Evolutionary conservation across 2,888 invertebrate species (phyloP), one percentile per base, ranked within the genome.

Genomic region (Invenusta paracnida): DNA sequence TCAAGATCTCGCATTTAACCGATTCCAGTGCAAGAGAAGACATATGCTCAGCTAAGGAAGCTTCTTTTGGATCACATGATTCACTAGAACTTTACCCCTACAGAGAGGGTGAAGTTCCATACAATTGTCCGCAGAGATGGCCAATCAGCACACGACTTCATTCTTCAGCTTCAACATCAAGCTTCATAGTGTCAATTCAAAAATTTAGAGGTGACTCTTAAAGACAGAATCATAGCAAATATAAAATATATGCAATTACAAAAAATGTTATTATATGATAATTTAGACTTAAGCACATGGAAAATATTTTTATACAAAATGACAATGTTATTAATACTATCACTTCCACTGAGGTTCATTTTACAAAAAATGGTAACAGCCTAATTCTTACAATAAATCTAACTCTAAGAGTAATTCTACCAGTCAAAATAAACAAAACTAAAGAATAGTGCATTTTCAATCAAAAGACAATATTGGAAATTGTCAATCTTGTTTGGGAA

Each of bases 401-500:
- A 73, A 73, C 11, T n/a, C 2, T 73, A 23, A 5, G 25, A 73
- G 17, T 23, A 73, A 23, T 73, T 73, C 17, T 13, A 73, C 17
- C 73, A 73, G 23, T 73, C 73, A 73, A 5, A 73, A 73, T 73
- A 5, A 73, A 73, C 73, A 73, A 73, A n/a, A 13, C 73, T 23
- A 73, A 23, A 73, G 23, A 11, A n/a, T 13, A 25, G 73, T 13
- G 23, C 11, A 73, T 73, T 73, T 73, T 73, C 73, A 73, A 13
- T 73, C 27, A 73, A 73, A 73, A 73, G 73, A 73, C 73, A 73
- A 73, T 5, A 73, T 73, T 13, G 73, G 11, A 73, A 73, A 73
- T 73, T 73, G 73, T 73, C 73, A 73, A 73, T 73, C 73, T 73
- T 73, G 73, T 73, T 48, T 48, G 48, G 48, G 48, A 48, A 48